phyloP scores from a whole-genome alignment of 2,113 vertebrate species.

The Malurus alboscapulatus region DNA sequence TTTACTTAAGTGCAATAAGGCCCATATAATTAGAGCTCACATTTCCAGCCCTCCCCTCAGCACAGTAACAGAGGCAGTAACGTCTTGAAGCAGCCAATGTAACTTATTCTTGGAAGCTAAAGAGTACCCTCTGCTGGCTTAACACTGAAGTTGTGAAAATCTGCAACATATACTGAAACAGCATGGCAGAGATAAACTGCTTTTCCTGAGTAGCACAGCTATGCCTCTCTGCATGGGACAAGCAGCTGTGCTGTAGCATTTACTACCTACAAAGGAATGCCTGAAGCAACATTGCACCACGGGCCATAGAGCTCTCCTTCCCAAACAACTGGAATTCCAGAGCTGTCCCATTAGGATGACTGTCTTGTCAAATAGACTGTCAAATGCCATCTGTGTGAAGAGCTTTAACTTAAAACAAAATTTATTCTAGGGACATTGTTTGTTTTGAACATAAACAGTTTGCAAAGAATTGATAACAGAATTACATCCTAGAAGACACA shows the following conservation, averaged over 20 bases:
- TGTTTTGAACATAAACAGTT: neutral
- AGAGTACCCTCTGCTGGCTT: conserved; percentile 56
- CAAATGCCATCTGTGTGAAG: neutral
- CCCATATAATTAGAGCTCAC: neutral
- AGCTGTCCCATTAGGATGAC: neutral
- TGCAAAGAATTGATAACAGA: conserved; percentile 30
- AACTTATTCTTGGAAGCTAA: neutral
- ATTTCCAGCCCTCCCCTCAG: neutral
- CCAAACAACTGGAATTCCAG: conserved; percentile 19
- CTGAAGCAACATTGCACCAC: neutral
- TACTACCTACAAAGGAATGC: conserved; percentile 9
- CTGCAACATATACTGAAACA: neutral
- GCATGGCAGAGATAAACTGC: neutral
- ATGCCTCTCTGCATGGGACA: neutral
- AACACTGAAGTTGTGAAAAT: neutral
- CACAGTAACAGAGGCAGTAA: neutral
- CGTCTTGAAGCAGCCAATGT: neutral
- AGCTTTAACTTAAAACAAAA: neutral
- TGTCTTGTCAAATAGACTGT: conserved; percentile 4
- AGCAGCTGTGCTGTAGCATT: conserved; percentile 4
- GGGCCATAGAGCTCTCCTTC: neutral
- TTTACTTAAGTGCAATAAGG: neutral
- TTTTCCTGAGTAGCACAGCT: neutral
- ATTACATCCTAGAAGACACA: neutral
- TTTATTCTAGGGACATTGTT: neutral